phyloP scores from a whole-genome alignment of 2,113 vertebrate genomes.

The Forbesichthys papilliferus region DNA sequence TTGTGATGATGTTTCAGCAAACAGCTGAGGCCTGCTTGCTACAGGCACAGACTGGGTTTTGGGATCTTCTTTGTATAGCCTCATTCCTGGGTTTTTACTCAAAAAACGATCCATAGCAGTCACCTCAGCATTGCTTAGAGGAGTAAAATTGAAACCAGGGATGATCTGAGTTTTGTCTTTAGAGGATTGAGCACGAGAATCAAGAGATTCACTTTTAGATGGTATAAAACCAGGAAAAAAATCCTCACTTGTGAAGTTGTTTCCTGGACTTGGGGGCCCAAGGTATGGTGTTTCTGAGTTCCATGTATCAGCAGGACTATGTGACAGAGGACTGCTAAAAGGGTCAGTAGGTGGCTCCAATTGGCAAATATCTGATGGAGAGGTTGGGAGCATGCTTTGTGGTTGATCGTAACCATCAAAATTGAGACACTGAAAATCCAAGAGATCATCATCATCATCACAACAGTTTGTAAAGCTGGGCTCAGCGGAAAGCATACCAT shows the following conservation, averaged over 20 bases:
- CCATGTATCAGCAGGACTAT: conserved; percentile 77
- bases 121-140: conserved; percentile 46
- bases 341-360: conserved; percentile 75
- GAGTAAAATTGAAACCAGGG: conserved; percentile 48
- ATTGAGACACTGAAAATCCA: conserved; percentile 80
- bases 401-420: conserved; percentile 78
- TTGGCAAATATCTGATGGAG: conserved; percentile 74
- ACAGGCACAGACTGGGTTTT: conserved; percentile 36
- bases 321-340: conserved; percentile 78
- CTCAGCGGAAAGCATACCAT: conserved; percentile 69
- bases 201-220: conserved; percentile 63
- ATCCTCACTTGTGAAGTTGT: conserved; percentile 72
- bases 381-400: conserved; percentile 71
- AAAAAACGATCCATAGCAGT: conserved; percentile 49
- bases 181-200: conserved; percentile 53
- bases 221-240: conserved; percentile 72
- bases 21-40: conserved; percentile 52
- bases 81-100: conserved; percentile 49
- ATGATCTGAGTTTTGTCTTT: conserved; percentile 60
- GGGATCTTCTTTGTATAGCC: conserved; percentile 59
- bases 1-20: conserved; percentile 43
- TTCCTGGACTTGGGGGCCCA: conserved; percentile 75
- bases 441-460: conserved; percentile 76
- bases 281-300: conserved; percentile 76
- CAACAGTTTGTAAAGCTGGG: conserved; percentile 77